Evolutionary conservation across 2,888 invertebrate genomes (phyloP).

Genomic region (Drosophila pseudotalamancana): DNA sequence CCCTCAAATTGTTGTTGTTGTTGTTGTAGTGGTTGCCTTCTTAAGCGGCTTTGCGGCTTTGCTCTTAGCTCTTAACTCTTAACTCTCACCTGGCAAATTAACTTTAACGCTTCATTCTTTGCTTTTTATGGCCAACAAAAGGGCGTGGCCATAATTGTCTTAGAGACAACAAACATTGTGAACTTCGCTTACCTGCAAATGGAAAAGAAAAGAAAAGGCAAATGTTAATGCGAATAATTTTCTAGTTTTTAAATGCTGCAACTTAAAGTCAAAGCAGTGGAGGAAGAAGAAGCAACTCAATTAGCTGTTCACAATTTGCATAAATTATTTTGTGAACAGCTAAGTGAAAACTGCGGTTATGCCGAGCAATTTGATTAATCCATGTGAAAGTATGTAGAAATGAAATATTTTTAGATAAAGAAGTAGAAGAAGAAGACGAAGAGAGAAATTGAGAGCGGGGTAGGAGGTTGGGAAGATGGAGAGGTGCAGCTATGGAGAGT

Average conservation of each 20-base stretch:
- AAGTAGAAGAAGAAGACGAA: neutral
- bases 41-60: conserved; percentile 12
- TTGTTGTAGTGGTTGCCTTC: conserved; percentile 9
- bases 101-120: conserved; percentile 36
- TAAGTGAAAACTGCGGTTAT: conserved; percentile 26
- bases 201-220: conserved; percentile 21
- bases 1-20: conserved; percentile 38
- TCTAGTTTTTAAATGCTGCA: conserved; percentile 6
- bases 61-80: conserved; percentile 13
- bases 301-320: conserved; percentile 29
- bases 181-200: conserved; percentile 49
- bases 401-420: conserved; percentile 25
- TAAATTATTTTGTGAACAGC: conserved; percentile 9
- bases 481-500: conserved; percentile 7
- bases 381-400: conserved; percentile 64
- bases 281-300: conserved; percentile 38
- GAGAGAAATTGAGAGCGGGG: neutral
- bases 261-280: neutral
- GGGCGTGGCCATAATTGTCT: conserved; percentile 67
- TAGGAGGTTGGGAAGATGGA: neutral
- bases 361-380: conserved; percentile 29
- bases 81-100: conserved; percentile 62
- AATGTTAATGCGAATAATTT: conserved; percentile 33
- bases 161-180: conserved; percentile 34
- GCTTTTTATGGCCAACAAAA: conserved; percentile 38